Conservation (phyloP, 1,140 invertebrate genomes). For the Bombus confusus region DNA sequence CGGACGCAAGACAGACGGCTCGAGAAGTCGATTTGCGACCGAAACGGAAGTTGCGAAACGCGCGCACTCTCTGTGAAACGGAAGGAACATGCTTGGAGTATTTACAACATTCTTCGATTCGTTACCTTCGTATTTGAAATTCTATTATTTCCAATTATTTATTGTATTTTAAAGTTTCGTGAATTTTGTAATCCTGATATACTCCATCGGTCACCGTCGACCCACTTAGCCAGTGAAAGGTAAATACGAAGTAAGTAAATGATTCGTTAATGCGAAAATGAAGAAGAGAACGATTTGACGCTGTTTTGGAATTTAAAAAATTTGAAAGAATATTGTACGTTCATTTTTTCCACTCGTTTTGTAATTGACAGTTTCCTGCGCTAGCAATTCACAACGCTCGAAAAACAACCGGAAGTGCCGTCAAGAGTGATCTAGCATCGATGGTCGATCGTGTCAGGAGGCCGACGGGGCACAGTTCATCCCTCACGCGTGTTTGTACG, state of each 20-base stretch:
- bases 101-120: neutral
- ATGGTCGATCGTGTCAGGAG: conserved; percentile 30
- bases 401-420: conserved; percentile 28
- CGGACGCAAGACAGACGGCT: neutral
- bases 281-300: neutral
- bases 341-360: neutral
- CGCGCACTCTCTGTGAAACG: neutral
- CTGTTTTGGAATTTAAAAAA: neutral
- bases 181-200: neutral
- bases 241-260: neutral
- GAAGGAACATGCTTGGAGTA: neutral
- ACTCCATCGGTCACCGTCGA: neutral
- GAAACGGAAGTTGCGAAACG: conserved; percentile 18
- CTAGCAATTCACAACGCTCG: neutral
- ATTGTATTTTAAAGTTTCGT: neutral
- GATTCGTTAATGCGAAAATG: neutral
- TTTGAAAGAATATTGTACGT: neutral
- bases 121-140: neutral
- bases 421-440: conserved; percentile 29
- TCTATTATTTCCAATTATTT: neutral
- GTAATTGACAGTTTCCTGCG: neutral
- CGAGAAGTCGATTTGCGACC: neutral
- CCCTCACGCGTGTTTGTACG: conserved; percentile 56
- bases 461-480: conserved; percentile 38
- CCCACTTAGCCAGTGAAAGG: neutral